Evolutionary conservation across 2,888 invertebrate genomes (phyloP), one percentile per base, ranked within the genome.

Genomic region (Caradrina kadenii): DNA sequence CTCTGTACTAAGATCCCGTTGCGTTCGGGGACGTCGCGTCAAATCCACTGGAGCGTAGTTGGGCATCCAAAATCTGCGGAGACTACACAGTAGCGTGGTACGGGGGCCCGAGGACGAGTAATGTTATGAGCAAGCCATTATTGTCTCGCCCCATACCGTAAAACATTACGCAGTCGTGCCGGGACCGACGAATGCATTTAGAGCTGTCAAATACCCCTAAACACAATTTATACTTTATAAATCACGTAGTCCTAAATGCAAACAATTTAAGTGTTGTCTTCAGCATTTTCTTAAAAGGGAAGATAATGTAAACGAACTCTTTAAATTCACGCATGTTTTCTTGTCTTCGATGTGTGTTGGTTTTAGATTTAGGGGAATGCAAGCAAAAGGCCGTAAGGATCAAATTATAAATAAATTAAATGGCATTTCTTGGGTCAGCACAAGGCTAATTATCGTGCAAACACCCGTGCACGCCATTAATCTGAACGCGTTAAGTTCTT

Each of bases 101-200:
- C 92, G 83, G 86, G 88, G 93, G 90, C 88, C 82, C 85, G 91
- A 91, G 92, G 93, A 95, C 94, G 96, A 96, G 96, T 96, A 93
- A 96, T 96, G 96, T 96, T 96, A 96, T 96, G 96, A 96, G 96
- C 95, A 93, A 94, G 91, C 95, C 96, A 96, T 96, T 96, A 96
- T 96, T 96, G 96, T 96, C 95, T 95, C 95, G 93, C 93, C 93
- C 95, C 94, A 96, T 96, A 95, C 95, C 95, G 95, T 96, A 96
- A 95, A 96, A 94, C 95, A 95, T 95, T 95, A 95, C 94, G 93
- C 91, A 95, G 94, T 92, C 91, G 92, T 91, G 88, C 90, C 92
- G 91, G 90, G 90, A 90, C 90, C 87, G 88, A 86, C 82, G 87
- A 87, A 93, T 91, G 88, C 86, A 90, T 88, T 87, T 82, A 80